Percentiles rank a stretch among this genome's conserved stretches.
These are phyloP conservation scores for Peromyscus polionotus DNA, from an alignment of 2,113 vertebrate species.

Conservation along the genomic window DNA sequence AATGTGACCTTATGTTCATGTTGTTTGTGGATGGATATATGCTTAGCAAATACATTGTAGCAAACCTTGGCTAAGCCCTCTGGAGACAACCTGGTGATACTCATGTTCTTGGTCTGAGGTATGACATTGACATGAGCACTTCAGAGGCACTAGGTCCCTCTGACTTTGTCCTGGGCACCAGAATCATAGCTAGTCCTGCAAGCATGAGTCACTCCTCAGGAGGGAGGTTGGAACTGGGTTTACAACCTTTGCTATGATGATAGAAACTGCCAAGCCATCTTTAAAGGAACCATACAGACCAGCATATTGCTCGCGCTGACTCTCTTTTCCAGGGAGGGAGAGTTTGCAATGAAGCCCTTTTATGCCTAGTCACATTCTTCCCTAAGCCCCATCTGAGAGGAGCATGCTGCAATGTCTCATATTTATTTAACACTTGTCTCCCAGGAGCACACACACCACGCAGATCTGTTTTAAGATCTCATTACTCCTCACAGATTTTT, in stretches of 20 bases:
- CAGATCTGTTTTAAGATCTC: constrained; percentile 62
- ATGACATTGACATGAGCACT: background rate
- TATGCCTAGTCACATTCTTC: background rate
- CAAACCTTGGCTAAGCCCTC: background rate
- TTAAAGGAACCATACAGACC: background rate
- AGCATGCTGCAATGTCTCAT: background rate
- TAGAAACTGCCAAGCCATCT: background rate
- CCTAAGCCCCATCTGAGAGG: background rate
- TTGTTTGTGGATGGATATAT: background rate
- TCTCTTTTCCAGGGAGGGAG: background rate
- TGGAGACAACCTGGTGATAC: background rate
- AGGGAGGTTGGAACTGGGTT: background rate
- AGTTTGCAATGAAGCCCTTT: background rate
- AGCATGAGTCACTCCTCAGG: too few species aligned
- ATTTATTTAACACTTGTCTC: constrained; percentile 36
- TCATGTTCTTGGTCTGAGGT: background rate
- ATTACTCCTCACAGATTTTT: constrained; percentile 58
- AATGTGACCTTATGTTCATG: background rate
- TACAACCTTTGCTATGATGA: accelerated
- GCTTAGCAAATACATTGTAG: background rate
- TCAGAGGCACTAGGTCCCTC: background rate
- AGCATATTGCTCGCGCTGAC: background rate
- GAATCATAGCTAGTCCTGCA: background rate
- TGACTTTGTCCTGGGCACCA: background rate
- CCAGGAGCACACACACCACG: background rate